These are phyloP conservation scores for Drosophila kurseongensis DNA, from an alignment of 1,140 invertebrate species.

Conservation along the genomic window DNA sequence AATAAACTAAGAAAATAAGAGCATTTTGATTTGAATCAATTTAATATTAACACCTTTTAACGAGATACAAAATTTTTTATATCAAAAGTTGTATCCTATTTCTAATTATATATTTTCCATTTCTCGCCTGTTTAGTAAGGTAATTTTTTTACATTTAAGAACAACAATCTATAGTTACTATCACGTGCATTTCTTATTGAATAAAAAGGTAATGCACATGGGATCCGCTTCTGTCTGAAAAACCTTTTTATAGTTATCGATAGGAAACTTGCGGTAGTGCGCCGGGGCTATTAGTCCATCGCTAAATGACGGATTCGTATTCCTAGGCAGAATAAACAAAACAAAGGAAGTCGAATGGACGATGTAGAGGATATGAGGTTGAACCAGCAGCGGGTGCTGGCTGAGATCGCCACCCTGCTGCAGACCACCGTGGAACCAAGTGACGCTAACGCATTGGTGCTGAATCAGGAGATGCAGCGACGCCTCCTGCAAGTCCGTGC, in stretches of 20 bases:
- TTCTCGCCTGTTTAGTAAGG: too few relatives aligned
- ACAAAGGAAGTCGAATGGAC: conserved; percentile 21
- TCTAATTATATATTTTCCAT: too few relatives aligned
- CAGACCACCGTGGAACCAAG: conserved; percentile 1
- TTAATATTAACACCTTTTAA: too few relatives aligned
- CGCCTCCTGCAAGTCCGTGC: conserved; percentile 39
- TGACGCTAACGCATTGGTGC: conserved; percentile 37
- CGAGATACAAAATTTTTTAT: too few relatives aligned
- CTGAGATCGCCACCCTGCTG: conserved; percentile 42
- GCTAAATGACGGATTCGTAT: not conserved
- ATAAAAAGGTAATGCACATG: too few relatives aligned
- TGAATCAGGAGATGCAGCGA: conserved; percentile 62
- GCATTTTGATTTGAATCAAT: too few relatives aligned
- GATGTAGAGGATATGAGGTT: conserved; percentile 18
- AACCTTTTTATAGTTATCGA: not conserved
- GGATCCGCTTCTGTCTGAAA: too few relatives aligned
- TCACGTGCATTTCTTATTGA: too few relatives aligned
- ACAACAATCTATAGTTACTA: too few relatives aligned
- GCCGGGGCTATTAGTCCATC: not conserved
- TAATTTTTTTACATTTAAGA: too few relatives aligned
- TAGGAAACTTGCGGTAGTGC: not conserved
- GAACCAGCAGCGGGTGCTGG: conserved; percentile 34
- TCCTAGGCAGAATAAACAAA: conserved; percentile 11
- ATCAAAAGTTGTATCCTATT: too few relatives aligned
- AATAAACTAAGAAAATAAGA: too few relatives aligned